Conservation (phyloP, 2,888 invertebrate species). For the Tyria jacobaeae region DNA sequence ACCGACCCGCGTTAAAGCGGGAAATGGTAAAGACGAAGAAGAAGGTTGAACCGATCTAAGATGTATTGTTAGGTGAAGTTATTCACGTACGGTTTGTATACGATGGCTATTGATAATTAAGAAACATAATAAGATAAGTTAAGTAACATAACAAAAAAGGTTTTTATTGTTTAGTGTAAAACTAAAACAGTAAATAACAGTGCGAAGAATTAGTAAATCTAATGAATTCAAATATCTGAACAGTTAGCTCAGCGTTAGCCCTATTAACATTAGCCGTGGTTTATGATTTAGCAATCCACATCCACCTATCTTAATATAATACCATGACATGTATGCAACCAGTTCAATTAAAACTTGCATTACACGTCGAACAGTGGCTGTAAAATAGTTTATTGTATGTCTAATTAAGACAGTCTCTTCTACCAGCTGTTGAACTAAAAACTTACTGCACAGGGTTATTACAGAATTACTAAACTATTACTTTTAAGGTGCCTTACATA, state of each 20-base stretch:
- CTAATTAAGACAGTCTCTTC: slow-evolving; percentile 40
- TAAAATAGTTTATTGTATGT: slow-evolving; percentile 57
- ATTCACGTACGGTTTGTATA: no score
- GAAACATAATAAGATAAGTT: no score
- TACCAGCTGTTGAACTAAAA: slow-evolving; percentile 38
- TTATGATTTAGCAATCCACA: slow-evolving; percentile 25
- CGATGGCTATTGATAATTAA: neutral
- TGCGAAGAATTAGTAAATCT: no score
- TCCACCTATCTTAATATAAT: slow-evolving; percentile 49
- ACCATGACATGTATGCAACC: slow-evolving; percentile 52
- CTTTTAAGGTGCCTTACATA: neutral
- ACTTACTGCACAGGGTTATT: slow-evolving; percentile 36
- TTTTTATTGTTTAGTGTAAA: no score
- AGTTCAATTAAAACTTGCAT: slow-evolving; percentile 51
- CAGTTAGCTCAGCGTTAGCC: no score
- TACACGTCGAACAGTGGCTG: slow-evolving; percentile 49
- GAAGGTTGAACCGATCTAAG: neutral
- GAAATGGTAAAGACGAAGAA: no score
- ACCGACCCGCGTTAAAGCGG: no score
- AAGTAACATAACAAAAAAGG: no score
- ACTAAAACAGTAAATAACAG: no score
- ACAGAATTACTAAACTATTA: slow-evolving; percentile 14
- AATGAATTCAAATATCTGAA: neutral
- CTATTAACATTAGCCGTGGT: slow-evolving; percentile 17
- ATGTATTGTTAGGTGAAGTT: neutral